Percentiles rank a stretch among this genome's conserved stretches.
These are phyloP conservation scores for Mormyrus iriodes DNA, from an alignment of 2,113 vertebrate species.

Conservation along the genomic window DNA sequence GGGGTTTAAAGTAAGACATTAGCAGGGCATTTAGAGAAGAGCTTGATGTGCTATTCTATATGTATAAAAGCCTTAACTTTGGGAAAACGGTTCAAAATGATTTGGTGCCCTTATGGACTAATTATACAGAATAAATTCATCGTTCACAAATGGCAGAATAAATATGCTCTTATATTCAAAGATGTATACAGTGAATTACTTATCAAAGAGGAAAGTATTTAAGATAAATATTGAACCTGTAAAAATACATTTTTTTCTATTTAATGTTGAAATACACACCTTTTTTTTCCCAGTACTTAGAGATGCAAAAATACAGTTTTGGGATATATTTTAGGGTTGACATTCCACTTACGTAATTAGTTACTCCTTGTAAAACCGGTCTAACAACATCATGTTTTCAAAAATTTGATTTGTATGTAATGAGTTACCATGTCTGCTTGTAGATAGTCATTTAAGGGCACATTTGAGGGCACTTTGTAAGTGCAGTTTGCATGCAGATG, in stretches of 20 bases:
- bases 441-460: not conserved
- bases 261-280: not conserved
- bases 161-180: slow-evolving; percentile 3
- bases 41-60: not conserved
- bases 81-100: slow-evolving; percentile 43
- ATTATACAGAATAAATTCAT: slow-evolving; percentile 53
- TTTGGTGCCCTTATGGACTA: slow-evolving; percentile 26
- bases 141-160: slow-evolving; percentile 28
- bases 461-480: not conserved
- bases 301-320: not conserved
- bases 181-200: not conserved
- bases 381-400: not conserved
- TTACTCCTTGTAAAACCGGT: not conserved
- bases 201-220: slow-evolving; percentile 3
- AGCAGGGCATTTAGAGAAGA: not conserved
- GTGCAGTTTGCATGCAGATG: slow-evolving; percentile 3
- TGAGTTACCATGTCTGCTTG: not conserved
- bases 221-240: not conserved
- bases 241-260: not conserved
- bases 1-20: not conserved
- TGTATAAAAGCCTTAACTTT: slow-evolving; percentile 54
- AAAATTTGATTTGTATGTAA: slow-evolving; percentile 5
- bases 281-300: not conserved
- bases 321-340: not conserved
- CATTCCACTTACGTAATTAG: slow-evolving; percentile 10